A percentile compares a stretch with the other conserved stretches of the same genome.
These are phyloP conservation scores for Podarcis raffonei DNA, from an alignment of 2,113 vertebrate species.

Conservation along the genomic window DNA sequence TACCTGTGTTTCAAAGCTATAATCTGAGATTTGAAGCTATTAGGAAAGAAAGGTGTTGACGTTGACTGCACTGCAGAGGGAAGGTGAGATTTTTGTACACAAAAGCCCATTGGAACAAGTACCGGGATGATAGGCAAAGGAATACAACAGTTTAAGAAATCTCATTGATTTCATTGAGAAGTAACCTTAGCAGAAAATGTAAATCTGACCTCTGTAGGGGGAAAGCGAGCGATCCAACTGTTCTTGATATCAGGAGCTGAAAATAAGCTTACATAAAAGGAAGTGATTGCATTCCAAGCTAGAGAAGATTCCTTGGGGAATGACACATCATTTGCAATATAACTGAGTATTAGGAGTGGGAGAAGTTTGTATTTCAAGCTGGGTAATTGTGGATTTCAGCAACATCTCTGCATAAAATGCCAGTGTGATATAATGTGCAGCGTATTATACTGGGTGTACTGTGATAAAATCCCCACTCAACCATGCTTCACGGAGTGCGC, in stretches of 20 bases:
- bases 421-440: background rate
- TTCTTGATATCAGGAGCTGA: background rate
- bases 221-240: background rate
- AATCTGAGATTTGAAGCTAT: background rate
- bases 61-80: background rate
- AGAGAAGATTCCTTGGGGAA: background rate
- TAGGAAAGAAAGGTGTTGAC: background rate
- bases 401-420: background rate
- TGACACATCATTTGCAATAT: background rate
- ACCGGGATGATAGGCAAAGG: background rate
- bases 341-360: background rate
- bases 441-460: background rate
- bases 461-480: background rate
- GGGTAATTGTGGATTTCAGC: background rate
- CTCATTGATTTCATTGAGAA: conserved; percentile 29
- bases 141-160: background rate
- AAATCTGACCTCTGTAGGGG: background rate
- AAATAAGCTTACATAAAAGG: background rate
- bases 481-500: no score
- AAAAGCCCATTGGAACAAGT: background rate
- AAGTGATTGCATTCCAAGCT: background rate
- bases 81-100: background rate
- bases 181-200: background rate
- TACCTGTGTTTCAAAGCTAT: background rate
- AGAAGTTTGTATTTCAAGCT: background rate